Percentiles rank a stretch among this genome's conserved stretches.
Conservation (phyloP, 2,888 invertebrate genomes). For the Digitonthophagus gazella region DNA sequence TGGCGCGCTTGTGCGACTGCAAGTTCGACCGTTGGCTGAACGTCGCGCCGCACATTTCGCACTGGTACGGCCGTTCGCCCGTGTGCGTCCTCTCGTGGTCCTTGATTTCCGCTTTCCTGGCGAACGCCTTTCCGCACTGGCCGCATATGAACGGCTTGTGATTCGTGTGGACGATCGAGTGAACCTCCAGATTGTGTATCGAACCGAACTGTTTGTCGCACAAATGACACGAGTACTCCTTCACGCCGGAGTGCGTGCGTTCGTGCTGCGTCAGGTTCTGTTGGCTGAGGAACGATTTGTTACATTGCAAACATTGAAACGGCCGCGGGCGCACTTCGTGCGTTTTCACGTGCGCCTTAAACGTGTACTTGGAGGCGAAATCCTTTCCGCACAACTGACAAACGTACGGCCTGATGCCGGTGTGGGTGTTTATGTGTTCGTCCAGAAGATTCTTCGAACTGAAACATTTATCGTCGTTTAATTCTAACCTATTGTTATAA, state of each 20-base stretch:
- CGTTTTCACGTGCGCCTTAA: conserved; percentile 73
- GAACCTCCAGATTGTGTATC: conserved; percentile 72
- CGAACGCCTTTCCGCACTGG: conserved; percentile 72
- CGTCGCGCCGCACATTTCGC: conserved; percentile 73
- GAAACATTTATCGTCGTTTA: conserved; percentile 25
- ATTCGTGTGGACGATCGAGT: conserved; percentile 76
- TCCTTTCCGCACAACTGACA: conserved; percentile 68
- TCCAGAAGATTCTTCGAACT: conserved; percentile 66
- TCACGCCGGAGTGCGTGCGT: conserved; percentile 69
- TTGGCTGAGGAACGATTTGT: conserved; percentile 72
- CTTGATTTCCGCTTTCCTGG: conserved; percentile 72
- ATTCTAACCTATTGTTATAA: no score
- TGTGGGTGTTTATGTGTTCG: conserved; percentile 73
- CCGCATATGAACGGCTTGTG: conserved; percentile 69
- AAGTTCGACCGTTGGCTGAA: conserved; percentile 82
- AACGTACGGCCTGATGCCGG: conserved; percentile 64
- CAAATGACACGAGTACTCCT: conserved; percentile 66
- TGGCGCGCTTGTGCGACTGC: conserved; percentile 75
- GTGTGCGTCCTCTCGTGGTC: conserved; percentile 82
- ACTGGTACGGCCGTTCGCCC: conserved; percentile 76
- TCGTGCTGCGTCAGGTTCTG: conserved; percentile 75
- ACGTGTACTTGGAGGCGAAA: conserved; percentile 77
- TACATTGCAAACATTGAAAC: conserved; percentile 65
- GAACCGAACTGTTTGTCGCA: conserved; percentile 77
- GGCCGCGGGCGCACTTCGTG: conserved; percentile 69